Conservation (phyloP, 2,113 vertebrate species). For the Pygoscelis adeliae region DNA sequence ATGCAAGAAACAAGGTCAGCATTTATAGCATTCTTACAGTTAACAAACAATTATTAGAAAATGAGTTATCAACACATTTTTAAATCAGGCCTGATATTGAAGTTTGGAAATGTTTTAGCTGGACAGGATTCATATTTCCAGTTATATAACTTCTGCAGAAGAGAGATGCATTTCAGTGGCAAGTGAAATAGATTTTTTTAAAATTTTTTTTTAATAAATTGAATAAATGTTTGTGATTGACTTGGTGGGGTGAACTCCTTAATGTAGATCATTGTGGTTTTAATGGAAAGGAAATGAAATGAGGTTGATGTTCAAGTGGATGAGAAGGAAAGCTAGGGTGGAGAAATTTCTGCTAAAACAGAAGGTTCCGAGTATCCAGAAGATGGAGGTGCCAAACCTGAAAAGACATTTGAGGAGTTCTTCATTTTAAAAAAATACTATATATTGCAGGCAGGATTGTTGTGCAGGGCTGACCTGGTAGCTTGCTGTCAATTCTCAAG, state of each 20-base stretch:
- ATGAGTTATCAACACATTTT: not conserved
- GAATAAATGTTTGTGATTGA: not conserved
- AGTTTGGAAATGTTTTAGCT: not conserved
- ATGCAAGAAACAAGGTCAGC: not conserved
- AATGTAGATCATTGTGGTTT: not conserved
- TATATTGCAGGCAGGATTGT: not conserved
- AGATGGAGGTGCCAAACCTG: not conserved
- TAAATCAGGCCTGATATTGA: not conserved
- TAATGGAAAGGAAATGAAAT: not conserved
- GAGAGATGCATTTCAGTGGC: not conserved
- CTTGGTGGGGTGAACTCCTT: not conserved
- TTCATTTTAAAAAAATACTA: rapidly evolving
- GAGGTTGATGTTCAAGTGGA: not conserved
- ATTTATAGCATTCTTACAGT: not conserved
- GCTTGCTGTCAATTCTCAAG: not conserved
- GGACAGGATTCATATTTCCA: not conserved
- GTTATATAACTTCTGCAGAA: not conserved
- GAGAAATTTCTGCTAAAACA: not conserved
- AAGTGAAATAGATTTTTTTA: not conserved
- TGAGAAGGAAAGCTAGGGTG: not conserved
- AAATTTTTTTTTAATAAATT: not conserved
- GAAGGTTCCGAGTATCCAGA: not conserved
- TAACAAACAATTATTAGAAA: not conserved
- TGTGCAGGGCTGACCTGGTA: not conserved
- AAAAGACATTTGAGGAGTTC: not conserved